Percentiles rank a stretch among this genome's conserved stretches.
Conservation (phyloP, 2,113 vertebrate genomes). For the Terrapene triunguis region DNA sequence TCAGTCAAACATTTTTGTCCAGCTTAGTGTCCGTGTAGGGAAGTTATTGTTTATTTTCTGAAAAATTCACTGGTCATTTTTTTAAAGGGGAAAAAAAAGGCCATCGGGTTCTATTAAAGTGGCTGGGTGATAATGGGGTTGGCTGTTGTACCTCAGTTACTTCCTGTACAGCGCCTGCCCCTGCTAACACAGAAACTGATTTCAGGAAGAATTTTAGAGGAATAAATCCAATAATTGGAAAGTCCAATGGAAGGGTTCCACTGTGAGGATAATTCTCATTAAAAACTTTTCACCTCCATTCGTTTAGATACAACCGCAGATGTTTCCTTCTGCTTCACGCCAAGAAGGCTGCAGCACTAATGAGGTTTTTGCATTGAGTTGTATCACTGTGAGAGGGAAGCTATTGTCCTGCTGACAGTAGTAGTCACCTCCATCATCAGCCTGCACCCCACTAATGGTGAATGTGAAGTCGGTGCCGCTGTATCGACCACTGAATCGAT, state of each 20-base stretch:
- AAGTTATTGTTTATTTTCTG: too few species aligned
- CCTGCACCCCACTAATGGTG: neutral
- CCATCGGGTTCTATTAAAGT: too few species aligned
- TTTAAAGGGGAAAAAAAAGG: too few species aligned
- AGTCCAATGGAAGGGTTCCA: neutral
- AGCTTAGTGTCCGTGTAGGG: too few species aligned
- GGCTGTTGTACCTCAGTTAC: too few species aligned
- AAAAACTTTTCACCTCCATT: neutral
- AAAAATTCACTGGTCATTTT: too few species aligned
- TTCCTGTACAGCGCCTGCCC: too few species aligned
- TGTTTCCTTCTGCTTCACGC: neutral
- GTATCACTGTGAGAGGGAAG: neutral
- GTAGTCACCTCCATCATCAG: neutral
- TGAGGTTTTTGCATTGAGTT: neutral
- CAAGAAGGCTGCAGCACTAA: neutral
- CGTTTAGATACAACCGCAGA: neutral
- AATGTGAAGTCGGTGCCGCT: constrained; percentile 9
- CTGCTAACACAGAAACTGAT: too few species aligned
- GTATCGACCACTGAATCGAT: neutral
- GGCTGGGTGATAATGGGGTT: too few species aligned
- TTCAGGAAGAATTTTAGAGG: neutral
- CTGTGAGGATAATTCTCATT: neutral
- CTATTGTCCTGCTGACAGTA: constrained; percentile 41
- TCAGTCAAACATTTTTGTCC: too few species aligned
- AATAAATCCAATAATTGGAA: too few species aligned